These are phyloP conservation scores for Diabrotica undecimpunctata DNA, from an alignment of 1,140 invertebrate genomes.

Conservation along the genomic window DNA sequence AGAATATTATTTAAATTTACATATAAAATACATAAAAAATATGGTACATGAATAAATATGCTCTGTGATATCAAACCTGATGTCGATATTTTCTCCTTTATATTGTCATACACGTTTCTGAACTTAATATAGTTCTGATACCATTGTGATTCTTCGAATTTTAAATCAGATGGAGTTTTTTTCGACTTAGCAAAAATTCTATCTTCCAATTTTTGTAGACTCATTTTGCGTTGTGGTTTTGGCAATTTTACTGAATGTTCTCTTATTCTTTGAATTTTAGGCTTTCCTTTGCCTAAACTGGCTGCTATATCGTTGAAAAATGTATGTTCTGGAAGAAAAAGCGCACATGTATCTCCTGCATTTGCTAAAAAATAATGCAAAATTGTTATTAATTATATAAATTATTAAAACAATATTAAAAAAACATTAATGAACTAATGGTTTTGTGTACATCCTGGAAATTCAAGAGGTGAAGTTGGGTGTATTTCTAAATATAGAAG, in stretches of 20 bases:
- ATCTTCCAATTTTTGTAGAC: constrained; percentile 14
- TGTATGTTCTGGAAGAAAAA: constrained; percentile 26
- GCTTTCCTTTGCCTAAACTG: constrained; percentile 23
- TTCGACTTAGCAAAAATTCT: constrained; percentile 24
- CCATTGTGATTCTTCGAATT: constrained; percentile 36
- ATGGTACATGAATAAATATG: not conserved
- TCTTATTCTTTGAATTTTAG: constrained; percentile 1
- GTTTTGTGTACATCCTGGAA: too few relatives aligned
- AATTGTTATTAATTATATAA: too few relatives aligned
- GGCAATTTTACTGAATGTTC: not conserved
- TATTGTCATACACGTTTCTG: constrained; percentile 24
- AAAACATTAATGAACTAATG: too few relatives aligned
- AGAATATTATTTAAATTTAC: too few relatives aligned
- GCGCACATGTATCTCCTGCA: constrained; percentile 19
- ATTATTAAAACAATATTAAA: too few relatives aligned
- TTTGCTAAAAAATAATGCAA: constrained; percentile 11
- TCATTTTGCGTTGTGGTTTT: not conserved
- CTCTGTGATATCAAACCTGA: constrained; percentile 3
- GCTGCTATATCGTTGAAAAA: constrained; percentile 22
- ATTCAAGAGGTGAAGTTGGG: too few relatives aligned
- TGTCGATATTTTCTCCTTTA: constrained; percentile 25
- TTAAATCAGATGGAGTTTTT: constrained; percentile 23
- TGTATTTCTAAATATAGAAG: too few relatives aligned
- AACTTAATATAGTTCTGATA: constrained; percentile 31
- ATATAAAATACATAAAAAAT: too few relatives aligned